These are phyloP conservation scores for Mamestra brassicae DNA, from an alignment of 2,888 invertebrate species.

Conservation along the genomic window DNA sequence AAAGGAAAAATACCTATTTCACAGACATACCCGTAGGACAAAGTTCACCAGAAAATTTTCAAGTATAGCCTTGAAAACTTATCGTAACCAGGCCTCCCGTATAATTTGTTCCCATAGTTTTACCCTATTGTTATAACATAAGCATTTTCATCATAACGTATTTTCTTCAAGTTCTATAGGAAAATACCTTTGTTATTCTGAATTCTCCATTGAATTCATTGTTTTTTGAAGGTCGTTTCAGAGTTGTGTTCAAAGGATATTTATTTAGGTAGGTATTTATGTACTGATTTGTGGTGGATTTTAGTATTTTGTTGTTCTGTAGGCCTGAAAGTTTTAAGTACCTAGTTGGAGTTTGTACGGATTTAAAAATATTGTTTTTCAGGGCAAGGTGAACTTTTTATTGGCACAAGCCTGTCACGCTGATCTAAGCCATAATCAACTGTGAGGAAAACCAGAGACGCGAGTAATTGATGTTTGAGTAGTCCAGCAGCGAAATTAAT, in stretches of 20 bases:
- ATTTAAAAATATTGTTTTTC: too few species aligned
- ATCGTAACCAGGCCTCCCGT: not conserved
- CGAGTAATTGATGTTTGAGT: too few species aligned
- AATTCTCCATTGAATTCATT: constrained; percentile 46
- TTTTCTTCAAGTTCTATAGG: constrained; percentile 14
- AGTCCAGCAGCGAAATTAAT: too few species aligned
- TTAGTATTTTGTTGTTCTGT: too few species aligned
- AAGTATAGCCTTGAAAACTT: constrained; percentile 41
- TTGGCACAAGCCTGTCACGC: too few species aligned
- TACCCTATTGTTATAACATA: constrained; percentile 17
- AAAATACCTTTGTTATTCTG: constrained; percentile 53
- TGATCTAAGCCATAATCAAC: too few species aligned
- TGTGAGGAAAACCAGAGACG: too few species aligned
- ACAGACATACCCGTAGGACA: not conserved
- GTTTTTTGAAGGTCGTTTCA: constrained; percentile 37
- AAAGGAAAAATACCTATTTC: too few species aligned
- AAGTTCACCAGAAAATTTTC: not conserved
- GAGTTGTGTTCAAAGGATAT: constrained; percentile 27
- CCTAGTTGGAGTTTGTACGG: too few species aligned
- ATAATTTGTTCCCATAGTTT: not conserved
- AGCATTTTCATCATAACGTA: constrained; percentile 20
- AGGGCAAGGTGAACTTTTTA: too few species aligned
- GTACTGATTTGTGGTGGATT: not conserved
- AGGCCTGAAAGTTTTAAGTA: too few species aligned
- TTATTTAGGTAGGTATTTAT: not conserved